Evolutionary conservation across 1,140 invertebrate genomes (phyloP).

Genomic region (Drosophila baimaii): DNA sequence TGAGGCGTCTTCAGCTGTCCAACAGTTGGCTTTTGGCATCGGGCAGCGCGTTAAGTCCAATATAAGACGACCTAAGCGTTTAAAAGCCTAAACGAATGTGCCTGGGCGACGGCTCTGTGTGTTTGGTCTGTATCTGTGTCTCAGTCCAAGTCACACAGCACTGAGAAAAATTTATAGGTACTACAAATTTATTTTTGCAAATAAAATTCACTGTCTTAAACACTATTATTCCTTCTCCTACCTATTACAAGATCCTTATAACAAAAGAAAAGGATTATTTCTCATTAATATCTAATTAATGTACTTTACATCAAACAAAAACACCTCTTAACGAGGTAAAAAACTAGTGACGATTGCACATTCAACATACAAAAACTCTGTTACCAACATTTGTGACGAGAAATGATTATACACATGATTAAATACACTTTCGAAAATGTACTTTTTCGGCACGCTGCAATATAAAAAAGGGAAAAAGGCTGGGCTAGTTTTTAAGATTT

Average conservation of each 20-base stretch:
- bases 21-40: slow-evolving; percentile 73
- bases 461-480: no score
- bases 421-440: no score
- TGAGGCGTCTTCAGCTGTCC: slow-evolving; percentile 75
- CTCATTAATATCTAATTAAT: no score
- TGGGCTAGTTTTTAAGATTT: no score
- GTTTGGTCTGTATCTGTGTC: slow-evolving; percentile 25
- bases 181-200: accelerated
- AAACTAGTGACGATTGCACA: no score
- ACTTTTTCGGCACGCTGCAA: no score
- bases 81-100: slow-evolving; percentile 81
- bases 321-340: no score
- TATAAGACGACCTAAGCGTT: slow-evolving; percentile 81
- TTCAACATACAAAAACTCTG: no score
- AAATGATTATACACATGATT: no score
- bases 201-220: not conserved
- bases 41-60: slow-evolving; percentile 75
- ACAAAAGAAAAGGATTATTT: not conserved
- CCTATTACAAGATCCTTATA: not conserved
- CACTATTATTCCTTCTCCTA: not conserved
- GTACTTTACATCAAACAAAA: no score
- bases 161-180: slow-evolving; percentile 1
- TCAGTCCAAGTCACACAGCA: slow-evolving; percentile 16
- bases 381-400: no score
- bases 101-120: slow-evolving; percentile 50